Percentiles rank a stretch among this genome's conserved stretches.
phyloP scores from a whole-genome alignment of 2,888 invertebrate genomes.

The Chironomus riparius region DNA sequence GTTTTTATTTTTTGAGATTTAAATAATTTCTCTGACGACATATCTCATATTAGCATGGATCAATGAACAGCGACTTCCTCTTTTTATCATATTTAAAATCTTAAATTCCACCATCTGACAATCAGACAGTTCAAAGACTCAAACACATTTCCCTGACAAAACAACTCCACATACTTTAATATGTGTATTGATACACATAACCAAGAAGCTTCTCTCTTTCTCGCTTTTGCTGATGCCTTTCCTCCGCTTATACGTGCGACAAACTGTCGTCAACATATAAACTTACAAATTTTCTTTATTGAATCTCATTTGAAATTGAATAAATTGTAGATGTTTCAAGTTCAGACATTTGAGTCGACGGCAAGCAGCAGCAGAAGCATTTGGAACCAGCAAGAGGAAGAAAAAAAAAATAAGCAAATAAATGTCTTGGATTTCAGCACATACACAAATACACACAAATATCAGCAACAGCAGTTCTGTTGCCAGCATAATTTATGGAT shows the following conservation, averaged over 20 bases:
- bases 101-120: too few species aligned
- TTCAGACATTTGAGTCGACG: neutral
- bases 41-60: too few species aligned
- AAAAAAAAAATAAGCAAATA: neutral
- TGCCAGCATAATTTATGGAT: slow-evolving; percentile 16
- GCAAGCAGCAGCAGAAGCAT: neutral
- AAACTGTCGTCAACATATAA: slow-evolving; percentile 18
- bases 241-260: slow-evolving; percentile 11
- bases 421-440: neutral
- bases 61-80: too few species aligned
- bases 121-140: too few species aligned
- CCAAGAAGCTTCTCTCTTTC: too few species aligned
- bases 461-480: neutral
- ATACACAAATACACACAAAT: neutral
- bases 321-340: neutral
- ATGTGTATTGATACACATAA: neutral
- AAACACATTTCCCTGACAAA: too few species aligned
- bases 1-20: too few species aligned
- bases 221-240: too few species aligned
- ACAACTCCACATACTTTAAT: neutral
- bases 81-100: too few species aligned
- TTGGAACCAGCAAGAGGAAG: neutral
- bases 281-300: neutral
- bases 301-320: neutral
- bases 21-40: too few species aligned